Percentiles rank a stretch among this genome's conserved stretches.
Conservation (phyloP, 2,797 vertebrate species). For the Diplodus puntazzo region DNA sequence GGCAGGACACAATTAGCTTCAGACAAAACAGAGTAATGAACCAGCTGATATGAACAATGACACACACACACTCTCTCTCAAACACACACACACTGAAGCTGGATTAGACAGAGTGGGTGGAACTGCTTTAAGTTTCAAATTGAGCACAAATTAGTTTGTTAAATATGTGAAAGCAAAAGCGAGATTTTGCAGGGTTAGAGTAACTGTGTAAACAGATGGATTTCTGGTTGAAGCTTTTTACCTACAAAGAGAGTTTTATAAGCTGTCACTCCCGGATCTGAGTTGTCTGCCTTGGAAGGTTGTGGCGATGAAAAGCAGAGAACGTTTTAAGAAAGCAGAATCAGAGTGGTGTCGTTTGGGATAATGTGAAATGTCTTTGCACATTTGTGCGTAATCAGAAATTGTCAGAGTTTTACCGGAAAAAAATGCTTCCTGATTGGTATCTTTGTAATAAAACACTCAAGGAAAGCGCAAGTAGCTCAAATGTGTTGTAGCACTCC, state of each 20-base stretch:
- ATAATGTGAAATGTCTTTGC: background rate
- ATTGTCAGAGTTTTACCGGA: background rate
- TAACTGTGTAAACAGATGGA: slow-evolving; percentile 4
- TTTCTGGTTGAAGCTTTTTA: slow-evolving; percentile 11
- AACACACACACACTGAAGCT: background rate
- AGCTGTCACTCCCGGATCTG: background rate
- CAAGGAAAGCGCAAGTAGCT: too few relatives aligned
- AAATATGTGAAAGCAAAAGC: background rate
- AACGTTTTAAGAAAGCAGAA: slow-evolving; percentile 11
- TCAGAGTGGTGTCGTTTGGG: background rate
- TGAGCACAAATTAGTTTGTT: background rate
- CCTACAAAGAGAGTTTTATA: background rate
- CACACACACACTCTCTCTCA: background rate
- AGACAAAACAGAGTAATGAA: slow-evolving; percentile 45
- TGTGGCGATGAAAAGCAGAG: slow-evolving; percentile 5
- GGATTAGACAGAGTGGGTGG: background rate
- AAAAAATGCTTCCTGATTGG: background rate
- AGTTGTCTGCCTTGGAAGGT: background rate
- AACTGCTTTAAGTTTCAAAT: slow-evolving; percentile 8
- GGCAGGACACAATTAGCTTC: slow-evolving; percentile 44
- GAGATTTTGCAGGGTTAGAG: background rate
- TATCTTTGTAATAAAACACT: background rate
- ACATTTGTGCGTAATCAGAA: background rate
- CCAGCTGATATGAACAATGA: slow-evolving; percentile 33
- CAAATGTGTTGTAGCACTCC: too few relatives aligned